A percentile compares a stretch with the other conserved stretches of the same genome.
These are phyloP conservation scores for Athrips mouffetella DNA, from an alignment of 2,888 invertebrate species.

Conservation along the genomic window DNA sequence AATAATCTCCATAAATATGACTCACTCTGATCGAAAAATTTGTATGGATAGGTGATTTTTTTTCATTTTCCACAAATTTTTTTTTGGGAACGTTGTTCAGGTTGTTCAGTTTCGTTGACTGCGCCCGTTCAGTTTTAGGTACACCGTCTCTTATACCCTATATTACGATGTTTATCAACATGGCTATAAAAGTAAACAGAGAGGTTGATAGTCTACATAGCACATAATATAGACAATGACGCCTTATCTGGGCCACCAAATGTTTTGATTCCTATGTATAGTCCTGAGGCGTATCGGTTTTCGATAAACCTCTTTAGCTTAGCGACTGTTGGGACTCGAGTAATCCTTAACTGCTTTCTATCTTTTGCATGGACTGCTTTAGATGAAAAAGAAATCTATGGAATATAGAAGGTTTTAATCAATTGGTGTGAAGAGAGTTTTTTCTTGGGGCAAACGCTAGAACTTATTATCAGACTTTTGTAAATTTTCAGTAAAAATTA, in stretches of 20 bases:
- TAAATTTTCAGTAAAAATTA: no score
- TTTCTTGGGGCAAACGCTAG: no score
- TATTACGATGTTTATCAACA: not conserved
- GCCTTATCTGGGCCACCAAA: constrained; percentile 26
- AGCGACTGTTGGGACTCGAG: constrained; percentile 12
- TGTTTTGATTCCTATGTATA: constrained; percentile 20
- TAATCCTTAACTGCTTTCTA: constrained; percentile 17
- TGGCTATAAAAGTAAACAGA: constrained; percentile 20
- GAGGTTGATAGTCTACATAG: constrained; percentile 15
- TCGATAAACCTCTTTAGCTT: constrained; percentile 22
- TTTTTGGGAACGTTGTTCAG: no score
- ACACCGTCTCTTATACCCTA: no score
- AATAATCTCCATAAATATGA: no score
- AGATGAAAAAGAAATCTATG: not conserved
- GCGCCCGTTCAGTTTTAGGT: not conserved
- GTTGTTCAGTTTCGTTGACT: no score
- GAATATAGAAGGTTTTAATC: no score
- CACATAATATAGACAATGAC: constrained; percentile 25
- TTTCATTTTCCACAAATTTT: no score
- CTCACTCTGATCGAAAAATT: no score
- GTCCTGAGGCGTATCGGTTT: constrained; percentile 21
- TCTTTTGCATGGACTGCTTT: not conserved
- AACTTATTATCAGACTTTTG: no score
- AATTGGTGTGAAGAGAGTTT: no score
- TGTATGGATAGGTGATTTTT: no score